Base-by-base conservation (phyloP, 1,140 invertebrate genomes). In the Theocolax elegans region DNA sequence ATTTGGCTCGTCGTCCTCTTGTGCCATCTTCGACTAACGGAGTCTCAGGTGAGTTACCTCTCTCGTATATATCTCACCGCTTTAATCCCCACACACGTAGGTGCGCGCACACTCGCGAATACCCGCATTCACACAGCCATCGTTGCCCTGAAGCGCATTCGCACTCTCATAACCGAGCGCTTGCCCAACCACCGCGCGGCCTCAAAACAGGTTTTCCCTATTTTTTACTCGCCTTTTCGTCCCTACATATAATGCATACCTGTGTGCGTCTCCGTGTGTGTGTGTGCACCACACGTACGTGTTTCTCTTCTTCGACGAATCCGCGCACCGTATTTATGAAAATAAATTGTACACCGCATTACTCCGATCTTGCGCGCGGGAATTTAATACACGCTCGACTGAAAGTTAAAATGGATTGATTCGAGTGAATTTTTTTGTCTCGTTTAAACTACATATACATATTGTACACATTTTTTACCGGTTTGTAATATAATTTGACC, bases 1-100 rank as follows among this genome's bases (percentile, higher is more conserved):
- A 62, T 85, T 63, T 83, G 78, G 87, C 70, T 72, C 27, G 83
- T 86, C 84, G 78, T 83, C 78, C 79, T 87, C 79, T 79, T 88
- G 82, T 86, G 83, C 81, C 82, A 85, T 81, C 78, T 87, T 79
- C 82, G 80, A 79, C 75, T 84, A 81, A 83, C 85, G 74, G 80
- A 83, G 73, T 82, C 85, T 80, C 83, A 88, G 86, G 87, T 88
- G 79, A 83, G 80, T 77, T 62, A 74, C 23, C 46, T 73, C 59
- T 27, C 17, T n/a, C 13, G n/a, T 25, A 19, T 54, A 44, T 27
- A 44, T 19, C 9, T 35, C 9, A 21, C 3, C 25, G 44, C 27
- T 49, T 40, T n/a, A 51, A 51, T 51, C n/a, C n/a, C 31, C 31
- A 38, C 17, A 7, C 23, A 10, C 21, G 27, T 42, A n/a, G 8